Conservation (phyloP, 2,888 invertebrate species). For the Tetragonula carbonaria region DNA sequence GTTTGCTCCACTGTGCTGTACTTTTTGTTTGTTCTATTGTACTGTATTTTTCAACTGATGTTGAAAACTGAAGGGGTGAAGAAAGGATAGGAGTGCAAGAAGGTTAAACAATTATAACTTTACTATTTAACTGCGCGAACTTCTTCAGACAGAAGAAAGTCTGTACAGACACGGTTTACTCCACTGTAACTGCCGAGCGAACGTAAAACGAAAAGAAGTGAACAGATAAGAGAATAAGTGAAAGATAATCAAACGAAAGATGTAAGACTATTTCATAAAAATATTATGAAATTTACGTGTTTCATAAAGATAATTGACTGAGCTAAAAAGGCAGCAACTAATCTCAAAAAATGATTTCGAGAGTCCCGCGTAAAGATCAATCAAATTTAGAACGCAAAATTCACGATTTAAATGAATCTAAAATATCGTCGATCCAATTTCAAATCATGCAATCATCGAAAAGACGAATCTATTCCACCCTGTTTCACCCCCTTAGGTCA, state of each 20-base stretch:
- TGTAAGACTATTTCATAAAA: no score
- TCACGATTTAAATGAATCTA: neutral
- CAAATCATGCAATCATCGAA: neutral
- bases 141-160: neutral
- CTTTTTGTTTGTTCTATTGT: no score
- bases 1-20: no score
- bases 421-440: neutral
- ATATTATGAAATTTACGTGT: no score
- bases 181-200: neutral
- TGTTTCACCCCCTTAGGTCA: neutral
- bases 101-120: neutral
- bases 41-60: neutral
- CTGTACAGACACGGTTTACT: neutral
- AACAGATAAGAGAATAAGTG: no score
- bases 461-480: neutral
- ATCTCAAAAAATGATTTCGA: no score
- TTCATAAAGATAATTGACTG: no score
- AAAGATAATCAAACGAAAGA: no score
- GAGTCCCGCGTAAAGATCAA: neutral
- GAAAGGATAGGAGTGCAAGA: neutral
- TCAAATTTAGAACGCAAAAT: no score
- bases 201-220: accelerated
- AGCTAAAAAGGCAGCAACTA: no score
- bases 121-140: neutral
- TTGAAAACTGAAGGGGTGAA: neutral